Base-by-base conservation (phyloP, 2,113 vertebrate species). In the Pachycephala philippinensis region DNA sequence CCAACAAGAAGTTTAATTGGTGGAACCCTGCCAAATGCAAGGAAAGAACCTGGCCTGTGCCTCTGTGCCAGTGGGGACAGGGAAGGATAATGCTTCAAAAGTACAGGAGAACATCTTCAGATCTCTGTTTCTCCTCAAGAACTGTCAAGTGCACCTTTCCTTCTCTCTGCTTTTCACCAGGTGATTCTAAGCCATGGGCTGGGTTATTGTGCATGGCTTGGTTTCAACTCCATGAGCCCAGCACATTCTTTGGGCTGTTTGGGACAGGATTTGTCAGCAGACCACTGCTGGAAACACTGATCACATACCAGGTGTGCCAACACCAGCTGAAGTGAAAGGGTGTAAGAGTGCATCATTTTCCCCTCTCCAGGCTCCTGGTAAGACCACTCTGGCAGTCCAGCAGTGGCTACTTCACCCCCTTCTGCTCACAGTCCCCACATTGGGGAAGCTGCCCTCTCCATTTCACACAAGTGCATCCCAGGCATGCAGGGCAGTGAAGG, bases 401-500 rank as follows among this genome's bases (percentile, higher is more conserved):
- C 30, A 75, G 37, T 24, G 50, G 33, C 35, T 13, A 35, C 31
- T 66, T 49, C 14, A 85, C 33, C 45, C 75, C 9, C 7, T 71
- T 77, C 44, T 54, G 60, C 54, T 69, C 56, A 24, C 45, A 68
- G 52, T 76, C 52, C 45, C 79, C 84, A 84, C 77, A 12, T 0
- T 71, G 89, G 44, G 81, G 59, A 86, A 81, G 70, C 63, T 74
- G 26, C 85, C 76, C 79, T 95, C 92, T 97, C 84, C 64, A 87
- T 94, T 95, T 95, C 95, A 97, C 54, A 80, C 33, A 59, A 95
- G 68, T 90, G 65, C 80, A 96, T 54, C 69, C 70, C 86, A 93
- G 89, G 90, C 93, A 93, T 3, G 14, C 52, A 80, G 91, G 82
- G 76, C 87, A 98, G 60, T 90, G 89, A 97, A 97, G 93, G 78